A percentile compares a stretch with the other conserved stretches of the same genome.
phyloP scores from a whole-genome alignment of 1,140 invertebrate species.

The Ditylenchus dipsaci region DNA sequence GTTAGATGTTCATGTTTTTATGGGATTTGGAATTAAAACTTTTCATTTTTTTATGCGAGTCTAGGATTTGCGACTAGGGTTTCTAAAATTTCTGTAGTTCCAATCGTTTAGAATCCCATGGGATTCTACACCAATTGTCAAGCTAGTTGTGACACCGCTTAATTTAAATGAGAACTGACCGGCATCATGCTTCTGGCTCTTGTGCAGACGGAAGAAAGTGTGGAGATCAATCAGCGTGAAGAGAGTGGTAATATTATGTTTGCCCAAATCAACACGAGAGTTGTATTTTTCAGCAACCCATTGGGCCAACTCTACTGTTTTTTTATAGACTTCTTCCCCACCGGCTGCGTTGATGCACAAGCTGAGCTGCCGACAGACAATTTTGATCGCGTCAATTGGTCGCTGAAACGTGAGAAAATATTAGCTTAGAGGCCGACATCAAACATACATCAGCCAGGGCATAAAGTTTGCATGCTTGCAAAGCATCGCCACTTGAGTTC shows the following conservation, averaged over 20 bases:
- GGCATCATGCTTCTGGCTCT: constrained; percentile 17
- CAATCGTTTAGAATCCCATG: no score
- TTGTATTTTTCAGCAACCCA: constrained; percentile 32
- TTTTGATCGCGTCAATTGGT: constrained; percentile 34
- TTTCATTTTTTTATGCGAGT: no score
- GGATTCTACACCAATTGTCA: no score
- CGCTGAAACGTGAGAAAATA: constrained; percentile 23
- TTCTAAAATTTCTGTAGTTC: no score
- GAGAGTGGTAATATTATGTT: constrained; percentile 18
- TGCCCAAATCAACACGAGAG: constrained; percentile 7
- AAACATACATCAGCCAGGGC: constrained; percentile 30
- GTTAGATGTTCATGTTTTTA: no score
- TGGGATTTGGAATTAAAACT: no score
- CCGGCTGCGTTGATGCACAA: constrained; percentile 8
- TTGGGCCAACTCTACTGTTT: constrained; percentile 29
- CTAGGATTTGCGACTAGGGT: no score
- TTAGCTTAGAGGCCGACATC: background rate
- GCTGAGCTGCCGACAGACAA: constrained; percentile 20
- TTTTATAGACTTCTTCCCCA: background rate
- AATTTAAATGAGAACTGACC: no score
- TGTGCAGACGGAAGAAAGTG: constrained; percentile 21
- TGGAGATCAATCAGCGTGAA: constrained; percentile 26
- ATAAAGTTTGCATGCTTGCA: constrained; percentile 35
- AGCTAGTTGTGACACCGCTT: no score
- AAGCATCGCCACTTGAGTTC: constrained; percentile 26